Evolutionary conservation across 2,797 vertebrate genomes (phyloP).

Genomic region (Cossypha niveicapilla): DNA sequence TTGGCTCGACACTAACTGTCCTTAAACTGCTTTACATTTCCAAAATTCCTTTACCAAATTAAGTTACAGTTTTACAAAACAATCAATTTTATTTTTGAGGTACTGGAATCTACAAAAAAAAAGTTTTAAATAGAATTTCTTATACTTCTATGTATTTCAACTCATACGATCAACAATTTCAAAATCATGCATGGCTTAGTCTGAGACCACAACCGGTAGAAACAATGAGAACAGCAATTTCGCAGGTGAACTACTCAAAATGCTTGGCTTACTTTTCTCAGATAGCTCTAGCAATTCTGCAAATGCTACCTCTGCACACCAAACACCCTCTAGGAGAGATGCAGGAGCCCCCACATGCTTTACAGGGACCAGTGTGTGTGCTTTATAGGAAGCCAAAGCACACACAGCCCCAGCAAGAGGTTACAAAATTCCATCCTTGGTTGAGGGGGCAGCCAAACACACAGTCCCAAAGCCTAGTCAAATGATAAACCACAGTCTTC

Average conservation of each 20-base stretch:
- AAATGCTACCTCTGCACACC: background rate
- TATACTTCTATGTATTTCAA: background rate
- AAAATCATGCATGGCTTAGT: background rate
- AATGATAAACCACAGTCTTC: background rate
- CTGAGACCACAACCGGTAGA: background rate
- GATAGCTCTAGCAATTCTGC: background rate
- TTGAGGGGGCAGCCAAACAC: background rate
- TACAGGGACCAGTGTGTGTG: background rate
- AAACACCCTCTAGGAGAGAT: background rate
- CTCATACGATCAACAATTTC: background rate
- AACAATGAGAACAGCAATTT: background rate
- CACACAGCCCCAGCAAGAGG: accelerated
- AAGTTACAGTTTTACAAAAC: background rate
- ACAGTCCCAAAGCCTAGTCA: background rate
- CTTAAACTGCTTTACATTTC: background rate
- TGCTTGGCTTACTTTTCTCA: background rate
- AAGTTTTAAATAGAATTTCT: background rate
- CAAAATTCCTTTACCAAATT: background rate
- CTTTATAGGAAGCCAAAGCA: background rate
- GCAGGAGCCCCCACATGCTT: background rate
- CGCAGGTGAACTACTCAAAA: background rate
- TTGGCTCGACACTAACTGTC: background rate
- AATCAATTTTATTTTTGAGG: background rate
- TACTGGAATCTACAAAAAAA: background rate
- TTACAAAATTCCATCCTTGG: background rate